Conservation (phyloP, 1,140 invertebrate genomes). For the Pectinophora gossypiella region DNA sequence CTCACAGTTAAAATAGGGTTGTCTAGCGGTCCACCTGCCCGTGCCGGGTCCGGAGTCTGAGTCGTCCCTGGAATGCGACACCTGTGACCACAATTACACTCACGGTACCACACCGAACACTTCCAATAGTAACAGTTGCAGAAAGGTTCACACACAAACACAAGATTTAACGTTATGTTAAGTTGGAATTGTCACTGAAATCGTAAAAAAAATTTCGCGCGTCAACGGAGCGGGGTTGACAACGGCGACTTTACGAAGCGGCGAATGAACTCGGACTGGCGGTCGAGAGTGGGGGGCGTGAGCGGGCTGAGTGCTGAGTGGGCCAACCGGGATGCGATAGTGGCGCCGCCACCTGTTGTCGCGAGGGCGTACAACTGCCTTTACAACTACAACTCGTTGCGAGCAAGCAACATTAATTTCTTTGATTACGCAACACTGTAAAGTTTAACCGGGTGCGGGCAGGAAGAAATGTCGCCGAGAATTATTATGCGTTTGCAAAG, state of each 20-base stretch:
- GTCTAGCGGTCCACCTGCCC: conserved; percentile 50
- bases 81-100: conserved; percentile 57
- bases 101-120: conserved; percentile 41
- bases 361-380: conserved; percentile 19
- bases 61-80: conserved; percentile 64
- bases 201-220: conserved; percentile 52
- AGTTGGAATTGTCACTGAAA: background rate
- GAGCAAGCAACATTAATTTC: conserved; percentile 31
- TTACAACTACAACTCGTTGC: too few relatives aligned
- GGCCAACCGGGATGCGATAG: conserved; percentile 30
- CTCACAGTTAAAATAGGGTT: conserved; percentile 26
- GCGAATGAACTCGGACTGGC: conserved; percentile 42
- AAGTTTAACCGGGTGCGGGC: conserved; percentile 31
- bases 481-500: conserved; percentile 27
- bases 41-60: conserved; percentile 47
- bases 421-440: conserved; percentile 32
- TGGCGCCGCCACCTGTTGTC: conserved; percentile 51
- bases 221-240: conserved; percentile 14
- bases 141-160: conserved; percentile 30
- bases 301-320: conserved; percentile 21
- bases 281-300: conserved; percentile 24
- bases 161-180: background rate
- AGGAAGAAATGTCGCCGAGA: conserved; percentile 42
- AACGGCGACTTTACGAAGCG: conserved; percentile 28
- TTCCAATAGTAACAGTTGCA: conserved; percentile 13